These are phyloP conservation scores for Melipona bicolor DNA, from an alignment of 2,888 invertebrate species.

Conservation along the genomic window DNA sequence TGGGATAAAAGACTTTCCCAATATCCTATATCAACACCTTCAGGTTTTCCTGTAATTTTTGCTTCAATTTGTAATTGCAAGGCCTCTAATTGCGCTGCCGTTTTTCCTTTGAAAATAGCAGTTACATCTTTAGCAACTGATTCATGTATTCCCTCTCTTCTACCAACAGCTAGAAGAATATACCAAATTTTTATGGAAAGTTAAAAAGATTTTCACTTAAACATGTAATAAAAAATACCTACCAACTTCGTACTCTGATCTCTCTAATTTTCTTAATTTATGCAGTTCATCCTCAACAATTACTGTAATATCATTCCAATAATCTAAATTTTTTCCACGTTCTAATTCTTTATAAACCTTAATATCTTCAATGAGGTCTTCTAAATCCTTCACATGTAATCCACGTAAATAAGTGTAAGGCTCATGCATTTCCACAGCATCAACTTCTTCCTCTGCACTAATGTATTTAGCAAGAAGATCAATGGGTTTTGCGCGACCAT, in stretches of 20 bases:
- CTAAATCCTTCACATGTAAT: conserved; percentile 94
- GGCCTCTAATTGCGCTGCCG: conserved; percentile 92
- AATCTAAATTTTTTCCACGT: conserved; percentile 93
- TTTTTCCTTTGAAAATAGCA: conserved; percentile 96
- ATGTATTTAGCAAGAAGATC: conserved; percentile 98
- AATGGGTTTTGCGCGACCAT: conserved; percentile 98
- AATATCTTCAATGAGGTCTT: conserved; percentile 98
- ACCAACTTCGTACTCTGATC: conserved; percentile 87
- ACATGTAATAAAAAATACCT: conserved; percentile 36
- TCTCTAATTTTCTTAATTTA: conserved; percentile 92
- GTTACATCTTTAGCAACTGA: conserved; percentile 96
- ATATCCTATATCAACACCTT: conserved; percentile 98
- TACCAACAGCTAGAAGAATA: conserved; percentile 84
- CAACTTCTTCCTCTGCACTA: conserved; percentile 94
- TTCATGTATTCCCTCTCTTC: conserved; percentile 94
- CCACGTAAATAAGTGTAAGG: conserved; percentile 98
- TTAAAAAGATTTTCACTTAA: not conserved
- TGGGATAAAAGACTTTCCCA: conserved; percentile 99
- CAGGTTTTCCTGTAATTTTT: conserved; percentile 93
- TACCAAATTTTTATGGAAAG: not conserved
- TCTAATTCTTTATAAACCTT: conserved; percentile 97
- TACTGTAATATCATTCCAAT: conserved; percentile 98
- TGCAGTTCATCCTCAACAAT: conserved; percentile 97
- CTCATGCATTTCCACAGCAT: conserved; percentile 99
- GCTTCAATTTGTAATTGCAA: conserved; percentile 93